Evolutionary conservation across 1,140 invertebrate genomes (phyloP), one percentile per base, ranked within the genome.

Genomic region (Plectus sambesii): DNA sequence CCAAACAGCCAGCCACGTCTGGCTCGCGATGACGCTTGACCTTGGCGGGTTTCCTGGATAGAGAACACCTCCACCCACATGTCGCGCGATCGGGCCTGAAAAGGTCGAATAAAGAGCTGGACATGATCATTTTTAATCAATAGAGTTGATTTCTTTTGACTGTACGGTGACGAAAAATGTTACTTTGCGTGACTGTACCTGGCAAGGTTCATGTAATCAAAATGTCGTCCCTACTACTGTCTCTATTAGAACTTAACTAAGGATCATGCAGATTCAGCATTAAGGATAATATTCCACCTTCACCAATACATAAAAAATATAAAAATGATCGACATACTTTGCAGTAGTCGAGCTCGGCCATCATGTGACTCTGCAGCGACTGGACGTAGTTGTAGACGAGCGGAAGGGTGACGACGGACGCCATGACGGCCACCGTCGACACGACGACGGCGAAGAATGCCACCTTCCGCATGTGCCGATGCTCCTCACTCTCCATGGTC

Each of bases 331-430:
- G n/a, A n/a, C 27, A 5, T 12, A 26, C 24, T 30, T 68, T 69
- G 48, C 66, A 68, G 54, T 64, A 67, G 9, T 66, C 63, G 25
- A 61, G 58, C 41, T 66, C 63, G 17, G 53, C 47, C 39, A 66
- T 62, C 20, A 66, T 39, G 50, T 69, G 66, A 24, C 49, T 55
- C 40, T 67, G 64, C 52, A 67, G 68, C 19, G 37, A 44, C 29
- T 64, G 65, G n/a, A 67, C 66, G 44, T 69, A 67, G 41, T 51
- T 61, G 63, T 67, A 69, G 29, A 67, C 53, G 58, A 69, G 58
- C 23, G 64, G 64, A 20, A 67, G 50, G 6, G 64, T 67, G 29
- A 67, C 63, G 24, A 67, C 55, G 29, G 61, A 61, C 15, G 50
- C 47, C 37, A 65, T 62, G 8, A 62, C 60, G 15, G 60, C 60